Conservation (phyloP, 2,797 vertebrate species). For the Onychomys torridus region DNA sequence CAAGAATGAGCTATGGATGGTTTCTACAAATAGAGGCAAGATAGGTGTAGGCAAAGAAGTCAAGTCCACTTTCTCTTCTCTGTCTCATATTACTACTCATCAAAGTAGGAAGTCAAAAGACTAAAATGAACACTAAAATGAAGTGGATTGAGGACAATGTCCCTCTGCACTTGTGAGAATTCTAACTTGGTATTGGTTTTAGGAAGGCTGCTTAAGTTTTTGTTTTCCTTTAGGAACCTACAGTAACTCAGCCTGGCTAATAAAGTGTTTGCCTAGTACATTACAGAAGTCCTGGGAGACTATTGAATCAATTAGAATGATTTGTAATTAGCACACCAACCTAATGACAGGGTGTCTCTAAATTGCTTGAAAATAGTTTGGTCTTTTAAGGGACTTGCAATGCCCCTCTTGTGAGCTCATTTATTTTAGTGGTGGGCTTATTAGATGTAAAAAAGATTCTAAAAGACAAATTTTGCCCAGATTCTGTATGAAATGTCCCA, state of each 20-base stretch:
- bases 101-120: conserved; percentile 61
- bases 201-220: conserved; percentile 35
- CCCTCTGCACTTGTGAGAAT: background rate
- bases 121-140: conserved; percentile 25
- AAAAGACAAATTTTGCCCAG: background rate
- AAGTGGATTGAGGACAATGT: conserved; percentile 31
- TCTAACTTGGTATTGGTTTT: conserved; percentile 54
- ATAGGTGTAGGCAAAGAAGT: conserved; percentile 55
- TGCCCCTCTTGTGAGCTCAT: conserved; percentile 46
- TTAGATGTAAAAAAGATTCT: background rate
- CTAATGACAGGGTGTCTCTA: conserved; percentile 76
- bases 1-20: conserved; percentile 72
- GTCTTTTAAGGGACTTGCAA: conserved; percentile 51
- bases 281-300: conserved; percentile 78
- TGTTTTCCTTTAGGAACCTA: conserved; percentile 57
- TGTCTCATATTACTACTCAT: conserved; percentile 60
- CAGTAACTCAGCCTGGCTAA: conserved; percentile 76
- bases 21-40: conserved; percentile 65
- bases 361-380: conserved; percentile 73
- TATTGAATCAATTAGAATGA: conserved; percentile 80
- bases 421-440: conserved; percentile 24
- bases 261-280: conserved; percentile 79
- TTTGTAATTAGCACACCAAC: conserved; percentile 81
- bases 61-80: conserved; percentile 64
- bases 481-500: background rate